Evolutionary conservation across 37 sponge, comb jelly and placozoan species (phyloP).

Genomic region (Cliona cf. orientalis): DNA sequence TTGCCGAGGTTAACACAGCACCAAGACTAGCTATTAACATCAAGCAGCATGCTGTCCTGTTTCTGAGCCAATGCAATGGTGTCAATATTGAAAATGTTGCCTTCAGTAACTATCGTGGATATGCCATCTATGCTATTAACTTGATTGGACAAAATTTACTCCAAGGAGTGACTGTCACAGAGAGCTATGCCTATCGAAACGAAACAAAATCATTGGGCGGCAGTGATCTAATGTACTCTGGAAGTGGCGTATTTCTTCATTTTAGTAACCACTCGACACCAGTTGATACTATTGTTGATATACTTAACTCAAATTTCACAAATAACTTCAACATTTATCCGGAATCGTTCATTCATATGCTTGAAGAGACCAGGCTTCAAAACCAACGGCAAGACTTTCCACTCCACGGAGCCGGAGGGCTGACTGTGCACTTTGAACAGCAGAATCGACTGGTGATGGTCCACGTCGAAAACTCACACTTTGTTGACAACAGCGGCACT

Average conservation of each 20-base stretch:
- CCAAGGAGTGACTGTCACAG: neutral
- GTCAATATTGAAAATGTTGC: slow-evolving; percentile 1
- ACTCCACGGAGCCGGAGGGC: neutral
- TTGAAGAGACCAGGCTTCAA: neutral
- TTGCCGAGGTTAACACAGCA: neutral
- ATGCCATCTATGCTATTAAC: neutral
- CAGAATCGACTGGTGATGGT: neutral
- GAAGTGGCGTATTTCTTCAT: neutral
- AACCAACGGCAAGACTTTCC: neutral
- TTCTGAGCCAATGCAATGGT: neutral
- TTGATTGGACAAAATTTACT: neutral
- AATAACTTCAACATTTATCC: neutral
- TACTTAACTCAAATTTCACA: neutral
- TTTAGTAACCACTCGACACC: neutral
- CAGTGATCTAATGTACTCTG: neutral
- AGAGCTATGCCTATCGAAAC: neutral
- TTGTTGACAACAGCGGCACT: neutral
- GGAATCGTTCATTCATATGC: neutral
- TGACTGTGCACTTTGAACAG: slow-evolving; percentile 8
- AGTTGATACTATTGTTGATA: neutral
- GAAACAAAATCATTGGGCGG: neutral
- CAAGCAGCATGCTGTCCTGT: neutral
- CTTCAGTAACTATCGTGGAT: slow-evolving; percentile 5
- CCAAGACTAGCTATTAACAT: neutral
- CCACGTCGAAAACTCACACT: neutral